Base-by-base conservation (phyloP, 2,888 invertebrate genomes). In the Pantelozetes paolii region DNA sequence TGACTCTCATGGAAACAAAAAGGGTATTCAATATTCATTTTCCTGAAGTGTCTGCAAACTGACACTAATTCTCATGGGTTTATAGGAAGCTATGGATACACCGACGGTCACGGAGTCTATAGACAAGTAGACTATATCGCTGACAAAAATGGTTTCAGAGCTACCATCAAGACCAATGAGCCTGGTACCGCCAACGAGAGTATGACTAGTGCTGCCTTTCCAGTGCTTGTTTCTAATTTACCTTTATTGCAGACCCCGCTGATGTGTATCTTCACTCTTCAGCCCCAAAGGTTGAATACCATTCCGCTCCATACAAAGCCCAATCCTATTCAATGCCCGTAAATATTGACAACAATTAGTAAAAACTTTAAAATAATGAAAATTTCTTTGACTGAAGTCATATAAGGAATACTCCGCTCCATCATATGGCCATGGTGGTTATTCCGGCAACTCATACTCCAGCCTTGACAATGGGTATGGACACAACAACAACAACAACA, bases 81-180 rank as follows among this genome's bases (percentile, higher is more conserved):
- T 59, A 71, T 48, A 73, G 73, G 77, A 3, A 74, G 75, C 32
- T 77, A 77, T 42, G 77, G 77, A 26, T 77, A 77, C 64, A 76
- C 76, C 50, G 77, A 77, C 48, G 74, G 72, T 2, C 76, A 77
- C 67, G 77, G 77, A n/a, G 73, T 77, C 71, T 77, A 77, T 73
- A 59, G 77, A 59, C 74, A 76, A 30, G 77, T 77, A 20, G 76
- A 77, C 45, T 77, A 77, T 64, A 72, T 77, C 8, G 77, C 77
- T 26, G 77, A 77, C 59, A 74, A 77, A 20, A 57, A 76, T 48
- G 77, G 76, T 23, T 77, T 77, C 75, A 54, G 77, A 26, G 77
- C 77, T 1, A 71, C 74, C 32, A 72, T 77, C 23, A 77, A 76
- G 71, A 77, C 77, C 72, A 77, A 77, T 64, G 77, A 77, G 50